Base-by-base conservation (phyloP, 2,113 vertebrate species). In the Gambusia affinis region DNA sequence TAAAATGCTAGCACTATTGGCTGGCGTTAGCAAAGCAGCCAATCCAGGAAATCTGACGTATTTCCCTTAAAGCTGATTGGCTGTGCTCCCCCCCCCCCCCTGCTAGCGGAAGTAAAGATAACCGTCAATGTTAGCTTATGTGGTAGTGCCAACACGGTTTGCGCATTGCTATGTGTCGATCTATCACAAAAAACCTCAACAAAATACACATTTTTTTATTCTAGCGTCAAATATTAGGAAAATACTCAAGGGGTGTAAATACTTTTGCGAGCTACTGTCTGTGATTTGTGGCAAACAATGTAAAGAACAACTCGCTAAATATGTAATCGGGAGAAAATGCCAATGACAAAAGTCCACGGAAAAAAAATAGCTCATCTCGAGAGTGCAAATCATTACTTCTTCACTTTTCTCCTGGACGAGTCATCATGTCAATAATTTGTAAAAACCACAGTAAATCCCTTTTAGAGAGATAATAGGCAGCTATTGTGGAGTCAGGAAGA, bases 241-340 rank as follows among this genome's bases (percentile, higher is more conserved):
- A 51, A 51, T 1, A 10, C 6, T 24, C 51, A 0, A 54, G 19
- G 22, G 19, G 7, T 10, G 51, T 54, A 22, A 22, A 54, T 54
- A 54, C 22, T 24, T 54, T 10, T 24, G 51, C 19, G 3, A 54
- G 19, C 19, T 7, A 24, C 22, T 54, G 51, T 54, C 44, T 71
- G 66, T 33, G 62, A 35, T 72, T 66, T 67, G 67, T 35, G 54
- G 33, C 33, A 64, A 67, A 73, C 27, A 64, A 22, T 42, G 27
- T 22, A 0, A 3, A 35, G 27, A 44, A 51, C 14, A 65, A 22
- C 62, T 72, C 8, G 17, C 24, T 54, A 28, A 29, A 62, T 65
- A 3, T 60, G 6, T 47, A n/a, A 8, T n/a, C 0, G 4, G 30
- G 39, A 68, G 35, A 57, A 61, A 70, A 80, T 64, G 8, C 30